phyloP scores from a whole-genome alignment of 2,113 vertebrate species.

The Sphyrna mokarran region DNA sequence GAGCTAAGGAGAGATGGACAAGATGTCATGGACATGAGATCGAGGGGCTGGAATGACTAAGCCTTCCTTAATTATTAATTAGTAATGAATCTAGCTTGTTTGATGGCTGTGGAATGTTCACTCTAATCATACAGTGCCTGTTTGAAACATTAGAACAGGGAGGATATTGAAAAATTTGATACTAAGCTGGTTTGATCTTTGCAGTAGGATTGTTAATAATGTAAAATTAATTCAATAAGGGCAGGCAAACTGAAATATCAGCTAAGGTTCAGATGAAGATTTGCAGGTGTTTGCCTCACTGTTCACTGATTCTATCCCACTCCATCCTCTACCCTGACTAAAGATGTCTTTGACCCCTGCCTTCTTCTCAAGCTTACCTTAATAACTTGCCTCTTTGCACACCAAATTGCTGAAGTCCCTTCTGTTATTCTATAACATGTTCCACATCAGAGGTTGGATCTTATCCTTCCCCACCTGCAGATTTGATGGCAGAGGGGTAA shows the following conservation, averaged over 20 bases:
- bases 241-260: slow-evolving; percentile 6
- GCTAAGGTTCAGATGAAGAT: not conserved
- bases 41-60: not conserved
- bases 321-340: not conserved
- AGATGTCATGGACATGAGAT: too few species aligned
- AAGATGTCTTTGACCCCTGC: not conserved
- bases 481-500: not conserved
- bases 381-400: not conserved
- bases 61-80: not conserved
- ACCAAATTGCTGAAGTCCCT: not conserved
- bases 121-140: not conserved
- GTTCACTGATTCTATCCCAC: not conserved
- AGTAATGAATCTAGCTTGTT: not conserved
- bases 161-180: not conserved
- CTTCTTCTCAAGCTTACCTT: not conserved
- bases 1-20: too few species aligned
- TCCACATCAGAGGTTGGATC: not conserved
- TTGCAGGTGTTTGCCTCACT: not conserved
- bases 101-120: not conserved
- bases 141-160: not conserved
- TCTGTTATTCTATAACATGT: not conserved
- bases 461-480: not conserved
- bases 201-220: not conserved
- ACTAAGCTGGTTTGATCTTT: not conserved
- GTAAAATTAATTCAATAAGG: not conserved